Evolutionary conservation across 2,888 invertebrate species (phyloP), one percentile per base, ranked within the genome.

Genomic region (Ochropleura plecta): DNA sequence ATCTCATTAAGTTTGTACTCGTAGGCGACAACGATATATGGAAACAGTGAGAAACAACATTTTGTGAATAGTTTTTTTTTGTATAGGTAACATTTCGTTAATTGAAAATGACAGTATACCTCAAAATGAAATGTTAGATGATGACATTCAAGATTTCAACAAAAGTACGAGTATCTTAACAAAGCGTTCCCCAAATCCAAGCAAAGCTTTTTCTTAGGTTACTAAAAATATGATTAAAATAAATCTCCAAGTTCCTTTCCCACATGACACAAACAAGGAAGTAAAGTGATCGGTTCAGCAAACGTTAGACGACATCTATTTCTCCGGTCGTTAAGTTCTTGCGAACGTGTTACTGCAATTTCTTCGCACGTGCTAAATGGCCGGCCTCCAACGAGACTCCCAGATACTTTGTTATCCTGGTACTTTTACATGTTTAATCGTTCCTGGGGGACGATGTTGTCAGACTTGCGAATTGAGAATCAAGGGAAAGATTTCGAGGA

Each of bases 401-500:
- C 89, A 91, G 92, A 90, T 92, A 95, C 93, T 95, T 95, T 96
- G 95, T 95, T 95, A 93, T 93, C 94, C 95, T 92, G 93, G 90
- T 95, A 96, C 95, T 95, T 94, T 94, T 96, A 95, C 95, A 95
- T 95, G 95, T 94, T 96, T 96, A 96, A 96, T 96, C 93, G 95
- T 86, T 90, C 96, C 93, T 90, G 42, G 12, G 94, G 91, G 95
- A 92, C 81, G 76, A 89, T 88, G 84, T 84, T 76, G 73, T 74
- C 81, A 80, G 77, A 80, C 76, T 85, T 77, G 69, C 59, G 75
- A 84, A 88, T 89, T 83, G 79, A 77, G 77, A 87, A 90, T 89
- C 84, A 80, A 84, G 76, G 70, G 81, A 84, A 81, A 83, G 82
- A 80, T 74, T 73, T 70, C 65, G 59, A 74, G 72, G 62, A 79